A percentile compares a stretch with the other conserved stretches of the same genome.
Conservation (phyloP, 2,113 vertebrate species). For the Zosterops borbonicus region DNA sequence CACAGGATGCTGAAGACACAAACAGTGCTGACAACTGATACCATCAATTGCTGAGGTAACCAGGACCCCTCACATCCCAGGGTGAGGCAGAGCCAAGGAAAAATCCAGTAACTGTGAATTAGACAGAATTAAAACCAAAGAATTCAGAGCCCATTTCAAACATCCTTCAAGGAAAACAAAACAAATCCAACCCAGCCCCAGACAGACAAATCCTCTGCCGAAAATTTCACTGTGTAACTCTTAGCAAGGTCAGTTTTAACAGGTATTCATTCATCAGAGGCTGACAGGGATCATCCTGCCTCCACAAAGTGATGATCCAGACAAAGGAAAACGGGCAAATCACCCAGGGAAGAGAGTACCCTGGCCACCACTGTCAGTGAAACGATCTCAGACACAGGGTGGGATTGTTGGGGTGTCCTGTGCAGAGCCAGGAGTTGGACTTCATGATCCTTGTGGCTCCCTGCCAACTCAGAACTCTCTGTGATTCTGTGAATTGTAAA, state of each 20-base stretch:
- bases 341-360: background rate
- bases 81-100: background rate
- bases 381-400: background rate
- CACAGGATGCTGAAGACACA: background rate
- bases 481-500: background rate
- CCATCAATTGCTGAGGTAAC: background rate
- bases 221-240: background rate
- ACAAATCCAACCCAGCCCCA: background rate
- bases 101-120: background rate
- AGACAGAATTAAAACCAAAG: background rate
- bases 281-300: background rate
- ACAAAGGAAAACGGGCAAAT: background rate
- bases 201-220: background rate
- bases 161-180: background rate
- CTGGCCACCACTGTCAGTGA: background rate
- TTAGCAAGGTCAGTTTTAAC: background rate
- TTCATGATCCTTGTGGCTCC: background rate
- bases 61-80: background rate
- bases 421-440: background rate
- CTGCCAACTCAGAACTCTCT: background rate
- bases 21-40: background rate
- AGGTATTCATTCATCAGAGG: background rate
- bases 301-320: background rate
- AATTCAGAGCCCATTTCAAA: background rate
- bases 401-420: background rate